Base-by-base conservation (phyloP, 2,113 vertebrate genomes). In the Microtus pennsylvanicus region DNA sequence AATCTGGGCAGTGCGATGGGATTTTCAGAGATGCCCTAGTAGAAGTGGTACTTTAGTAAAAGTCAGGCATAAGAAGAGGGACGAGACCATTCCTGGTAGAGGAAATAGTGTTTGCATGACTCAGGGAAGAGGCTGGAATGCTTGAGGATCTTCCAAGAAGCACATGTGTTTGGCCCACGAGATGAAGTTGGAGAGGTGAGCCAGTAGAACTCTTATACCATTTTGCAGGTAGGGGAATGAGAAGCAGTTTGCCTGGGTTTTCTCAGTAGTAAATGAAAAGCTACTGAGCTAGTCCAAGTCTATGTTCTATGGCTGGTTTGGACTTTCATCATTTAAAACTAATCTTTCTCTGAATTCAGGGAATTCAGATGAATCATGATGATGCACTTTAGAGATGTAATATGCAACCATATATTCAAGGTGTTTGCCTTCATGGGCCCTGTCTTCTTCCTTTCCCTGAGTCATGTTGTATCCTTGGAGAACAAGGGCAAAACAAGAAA, bases 401-500 rank as follows among this genome's bases (percentile, higher is more conserved):
- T 65, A 67, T 82, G 86, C 72, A 82, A 45, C 65, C 3, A n/a
- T 45, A 33, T 77, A 87, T n/a, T 91, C 74, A 78, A 74, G 38
- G 33, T 83, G 22, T 21, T 93, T 90, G 28, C 35, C 42, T 97
- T 87, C 26, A 12, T n/a, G 28, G 6, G 17, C 26, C 88, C 26
- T 70, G 19, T 74, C 24, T 92, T 92, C 4, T 38, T 95, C 24
- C 87, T 80, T 75, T 38, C 30, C 14, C 75, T 69, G 80, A 94
- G 70, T 90, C 86, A 55, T 72, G 86, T 52, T 52, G 30, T n/a
- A 14, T 93, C 19, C 69, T 95, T 92, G 30, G 81, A 95, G 7
- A 86, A 24, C 45, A 78, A 82, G 45, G 26, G 11, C 28, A 90
- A 70, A 61, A 89, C 13, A 89, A 67, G 72, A 82, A 58, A 86